Evolutionary conservation across 1,140 invertebrate genomes (phyloP).

Genomic region (Oncopeltus fasciatus): DNA sequence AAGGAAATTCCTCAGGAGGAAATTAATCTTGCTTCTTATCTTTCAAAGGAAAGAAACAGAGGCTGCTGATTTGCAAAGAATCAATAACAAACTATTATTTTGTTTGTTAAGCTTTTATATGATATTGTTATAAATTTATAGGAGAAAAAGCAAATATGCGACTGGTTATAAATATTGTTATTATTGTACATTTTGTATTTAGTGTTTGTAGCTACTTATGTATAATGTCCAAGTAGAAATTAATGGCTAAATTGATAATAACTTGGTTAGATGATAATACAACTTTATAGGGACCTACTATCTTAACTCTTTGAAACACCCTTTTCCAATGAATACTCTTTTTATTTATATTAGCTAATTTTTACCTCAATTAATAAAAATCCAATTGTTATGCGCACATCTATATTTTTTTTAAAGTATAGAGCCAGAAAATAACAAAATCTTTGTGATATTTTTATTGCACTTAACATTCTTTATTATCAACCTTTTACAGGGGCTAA

Average conservation of each 20-base stretch:
- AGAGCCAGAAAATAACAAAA: background rate
- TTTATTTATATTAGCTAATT: background rate
- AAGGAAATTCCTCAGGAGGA: no score
- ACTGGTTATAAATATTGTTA: background rate
- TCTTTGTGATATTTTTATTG: slow-evolving; percentile 5
- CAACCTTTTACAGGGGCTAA: slow-evolving; percentile 5
- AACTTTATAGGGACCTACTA: slow-evolving; percentile 4
- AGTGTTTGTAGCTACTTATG: background rate
- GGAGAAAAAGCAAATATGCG: background rate
- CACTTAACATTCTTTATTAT: background rate
- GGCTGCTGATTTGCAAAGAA: no score
- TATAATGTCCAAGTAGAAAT: background rate
- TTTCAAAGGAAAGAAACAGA: no score
- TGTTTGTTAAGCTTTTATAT: no score
- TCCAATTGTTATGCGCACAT: no score
- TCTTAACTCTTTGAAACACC: background rate
- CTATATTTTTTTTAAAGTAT: background rate
- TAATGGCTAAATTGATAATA: background rate
- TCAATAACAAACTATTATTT: no score
- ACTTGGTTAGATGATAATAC: background rate
- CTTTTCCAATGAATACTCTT: background rate
- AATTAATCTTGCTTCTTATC: no score
- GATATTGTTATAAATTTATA: no score
- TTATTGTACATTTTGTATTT: slow-evolving; percentile 6
- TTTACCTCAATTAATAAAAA: background rate